A percentile compares a stretch with the other conserved stretches of the same genome.
These are phyloP conservation scores for Listronotus bonariensis DNA, from an alignment of 1,140 invertebrate genomes.

Conservation along the genomic window DNA sequence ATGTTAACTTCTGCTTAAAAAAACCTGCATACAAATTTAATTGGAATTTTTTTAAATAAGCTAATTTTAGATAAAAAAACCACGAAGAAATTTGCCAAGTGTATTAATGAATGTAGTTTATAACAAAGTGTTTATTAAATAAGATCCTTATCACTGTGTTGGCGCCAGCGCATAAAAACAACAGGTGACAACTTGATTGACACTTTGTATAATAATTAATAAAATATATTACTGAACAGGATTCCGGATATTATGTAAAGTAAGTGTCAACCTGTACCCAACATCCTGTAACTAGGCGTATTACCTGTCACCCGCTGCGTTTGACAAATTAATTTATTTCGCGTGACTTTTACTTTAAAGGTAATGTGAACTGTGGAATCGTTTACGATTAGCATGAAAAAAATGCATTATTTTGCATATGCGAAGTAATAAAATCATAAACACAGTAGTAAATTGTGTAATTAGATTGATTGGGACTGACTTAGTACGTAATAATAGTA, in stretches of 20 bases:
- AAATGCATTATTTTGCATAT: not conserved
- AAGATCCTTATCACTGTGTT: not conserved
- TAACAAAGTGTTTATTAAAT: too few species aligned
- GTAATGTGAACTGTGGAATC: constrained; percentile 6
- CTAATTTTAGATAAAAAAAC: too few species aligned
- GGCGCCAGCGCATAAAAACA: not conserved
- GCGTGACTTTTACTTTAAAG: constrained; percentile 11
- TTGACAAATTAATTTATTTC: constrained; percentile 10
- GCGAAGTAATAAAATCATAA: not conserved
- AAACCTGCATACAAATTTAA: too few species aligned
- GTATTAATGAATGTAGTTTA: too few species aligned
- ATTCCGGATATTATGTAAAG: constrained; percentile 7
- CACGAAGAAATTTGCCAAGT: too few species aligned
- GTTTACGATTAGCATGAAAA: not conserved
- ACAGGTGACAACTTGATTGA: not conserved
- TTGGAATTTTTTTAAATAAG: too few species aligned
- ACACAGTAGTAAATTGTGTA: too few species aligned
- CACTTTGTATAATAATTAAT: not conserved
- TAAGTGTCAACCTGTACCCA: constrained; percentile 2
- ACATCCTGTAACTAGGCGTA: constrained; percentile 11
- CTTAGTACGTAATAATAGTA: too few species aligned
- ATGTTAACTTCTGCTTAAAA: too few species aligned
- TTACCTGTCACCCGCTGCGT: constrained; percentile 5
- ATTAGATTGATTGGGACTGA: too few species aligned
- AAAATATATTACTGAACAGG: not conserved